Percentiles rank a stretch among this genome's conserved stretches.
Conservation (phyloP, 2,888 invertebrate species). For the Blastobasis lacticolella region DNA sequence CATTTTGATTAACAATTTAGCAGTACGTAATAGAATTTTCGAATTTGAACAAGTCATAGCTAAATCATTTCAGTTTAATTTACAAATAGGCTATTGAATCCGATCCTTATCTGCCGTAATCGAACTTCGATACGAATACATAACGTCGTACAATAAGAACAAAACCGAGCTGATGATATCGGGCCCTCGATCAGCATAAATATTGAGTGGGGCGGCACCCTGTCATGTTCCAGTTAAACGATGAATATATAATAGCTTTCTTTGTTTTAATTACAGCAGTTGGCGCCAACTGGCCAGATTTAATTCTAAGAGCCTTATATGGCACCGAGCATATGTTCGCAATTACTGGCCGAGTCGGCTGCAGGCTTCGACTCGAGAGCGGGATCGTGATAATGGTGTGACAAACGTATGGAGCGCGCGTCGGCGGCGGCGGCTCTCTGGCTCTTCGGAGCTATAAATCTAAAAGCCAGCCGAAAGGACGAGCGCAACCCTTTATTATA, state of each 20-base stretch:
- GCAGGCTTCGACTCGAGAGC: constrained; percentile 22
- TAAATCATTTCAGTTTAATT: constrained; percentile 7
- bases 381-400: constrained; percentile 53
- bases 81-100: constrained; percentile 16
- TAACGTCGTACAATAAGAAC: constrained; percentile 26
- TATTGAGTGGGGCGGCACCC: constrained; percentile 51
- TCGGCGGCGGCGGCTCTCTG: constrained; percentile 44
- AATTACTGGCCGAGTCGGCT: constrained; percentile 35
- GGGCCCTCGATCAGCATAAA: constrained; percentile 53
- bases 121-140: constrained; percentile 29
- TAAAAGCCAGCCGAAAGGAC: constrained; percentile 52
- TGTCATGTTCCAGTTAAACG: constrained; percentile 47
- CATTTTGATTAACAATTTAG: too few species aligned
- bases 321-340: constrained; percentile 30
- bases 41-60: neutral
- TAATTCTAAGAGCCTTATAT: constrained; percentile 15
- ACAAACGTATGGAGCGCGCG: constrained; percentile 53
- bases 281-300: constrained; percentile 15
- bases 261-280: constrained; percentile 25
- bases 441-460: constrained; percentile 51
- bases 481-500: constrained; percentile 67
- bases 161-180: constrained; percentile 30
- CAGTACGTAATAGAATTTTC: too few species aligned
- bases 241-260: constrained; percentile 38
- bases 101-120: constrained; percentile 26